Evolutionary conservation across 2,113 vertebrate genomes (phyloP).

Genomic region (Heterocephalus glaber): DNA sequence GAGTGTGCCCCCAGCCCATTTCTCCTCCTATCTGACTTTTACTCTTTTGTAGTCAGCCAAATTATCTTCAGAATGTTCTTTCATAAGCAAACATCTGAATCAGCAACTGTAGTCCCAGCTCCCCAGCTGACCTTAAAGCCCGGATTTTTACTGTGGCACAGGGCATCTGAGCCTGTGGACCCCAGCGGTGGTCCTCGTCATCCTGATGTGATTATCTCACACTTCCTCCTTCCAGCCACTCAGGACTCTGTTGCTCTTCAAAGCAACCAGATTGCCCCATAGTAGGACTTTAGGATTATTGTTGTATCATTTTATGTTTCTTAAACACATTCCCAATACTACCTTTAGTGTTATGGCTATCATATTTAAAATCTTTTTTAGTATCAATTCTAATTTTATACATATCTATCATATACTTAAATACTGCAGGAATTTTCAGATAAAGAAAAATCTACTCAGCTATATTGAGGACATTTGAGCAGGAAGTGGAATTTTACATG

Average conservation of each 20-base stretch:
- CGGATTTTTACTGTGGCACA: no score
- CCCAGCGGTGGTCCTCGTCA: not conserved
- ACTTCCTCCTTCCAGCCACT: fast-evolving
- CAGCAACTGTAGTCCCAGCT: not conserved
- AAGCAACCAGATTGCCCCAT: not conserved
- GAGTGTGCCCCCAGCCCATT: fast-evolving
- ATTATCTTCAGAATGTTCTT: not conserved
- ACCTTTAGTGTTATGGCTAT: not conserved
- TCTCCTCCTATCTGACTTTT: not conserved
- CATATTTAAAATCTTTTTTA: not conserved
- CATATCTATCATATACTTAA: not conserved
- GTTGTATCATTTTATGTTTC: not conserved
- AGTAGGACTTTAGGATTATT: not conserved
- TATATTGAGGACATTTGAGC: not conserved
- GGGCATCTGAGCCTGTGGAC: no score
- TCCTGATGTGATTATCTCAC: not conserved
- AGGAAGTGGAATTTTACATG: not conserved
- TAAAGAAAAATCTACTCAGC: not conserved
- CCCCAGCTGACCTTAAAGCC: no score
- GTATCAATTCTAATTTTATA: not conserved
- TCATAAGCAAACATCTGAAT: not conserved
- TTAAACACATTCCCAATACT: not conserved
- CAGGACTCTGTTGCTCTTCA: not conserved
- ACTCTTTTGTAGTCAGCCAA: not conserved
- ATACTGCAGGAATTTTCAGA: not conserved